phyloP scores from a whole-genome alignment of 2,888 invertebrate genomes.

The Spisula subtruncata region DNA sequence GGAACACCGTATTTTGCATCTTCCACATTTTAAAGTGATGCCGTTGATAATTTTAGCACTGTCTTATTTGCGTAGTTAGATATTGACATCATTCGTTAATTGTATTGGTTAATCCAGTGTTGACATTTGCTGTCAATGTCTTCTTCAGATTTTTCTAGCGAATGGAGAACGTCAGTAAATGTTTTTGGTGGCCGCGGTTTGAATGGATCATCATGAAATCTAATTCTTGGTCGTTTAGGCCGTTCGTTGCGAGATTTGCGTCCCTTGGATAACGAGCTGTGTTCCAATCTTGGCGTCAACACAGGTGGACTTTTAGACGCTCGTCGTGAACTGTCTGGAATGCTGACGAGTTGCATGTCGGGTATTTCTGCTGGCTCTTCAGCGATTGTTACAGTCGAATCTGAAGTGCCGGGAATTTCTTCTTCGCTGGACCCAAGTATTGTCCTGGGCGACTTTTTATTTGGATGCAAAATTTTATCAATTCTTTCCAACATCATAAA shows the following conservation, averaged over 20 bases:
- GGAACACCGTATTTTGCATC: no score
- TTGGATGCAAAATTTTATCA: conserved; percentile 70
- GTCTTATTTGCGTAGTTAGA: not conserved
- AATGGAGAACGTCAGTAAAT: conserved; percentile 63
- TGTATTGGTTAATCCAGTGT: conserved; percentile 63
- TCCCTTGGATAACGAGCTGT: conserved; percentile 49
- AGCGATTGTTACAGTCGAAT: conserved; percentile 54
- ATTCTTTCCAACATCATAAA: conserved; percentile 73
- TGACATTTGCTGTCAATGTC: conserved; percentile 69
- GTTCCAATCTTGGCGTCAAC: conserved; percentile 53
- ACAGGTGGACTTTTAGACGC: conserved; percentile 50
- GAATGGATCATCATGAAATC: conserved; percentile 63
- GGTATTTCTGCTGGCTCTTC: conserved; percentile 53
- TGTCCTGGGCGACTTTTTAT: conserved; percentile 61
- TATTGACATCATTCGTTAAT: not conserved
- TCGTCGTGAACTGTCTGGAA: conserved; percentile 12
- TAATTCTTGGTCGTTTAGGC: conserved; percentile 46
- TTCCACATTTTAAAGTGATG: no score
- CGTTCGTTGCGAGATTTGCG: conserved; percentile 43
- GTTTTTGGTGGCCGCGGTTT: conserved; percentile 61
- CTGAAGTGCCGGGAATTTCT: conserved; percentile 65
- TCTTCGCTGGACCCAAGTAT: conserved; percentile 69
- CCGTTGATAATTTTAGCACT: no score
- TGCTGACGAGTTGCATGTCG: conserved; percentile 49
- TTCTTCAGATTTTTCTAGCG: conserved; percentile 60